Base-by-base conservation (phyloP, 2,888 invertebrate species). In the Molorchus minor region DNA sequence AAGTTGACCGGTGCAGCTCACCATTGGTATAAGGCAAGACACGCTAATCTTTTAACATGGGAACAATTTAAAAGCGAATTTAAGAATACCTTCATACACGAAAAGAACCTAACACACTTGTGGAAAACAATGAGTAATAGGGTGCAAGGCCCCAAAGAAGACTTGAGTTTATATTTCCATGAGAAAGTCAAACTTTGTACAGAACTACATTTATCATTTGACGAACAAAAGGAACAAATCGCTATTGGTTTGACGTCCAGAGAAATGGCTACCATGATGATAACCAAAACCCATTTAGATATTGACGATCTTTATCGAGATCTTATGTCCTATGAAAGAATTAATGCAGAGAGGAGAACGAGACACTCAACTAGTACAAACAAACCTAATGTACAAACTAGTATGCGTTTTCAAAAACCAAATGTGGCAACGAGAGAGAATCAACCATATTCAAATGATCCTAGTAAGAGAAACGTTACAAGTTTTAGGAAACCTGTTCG, bases 171-270 rank as follows among this genome's bases (percentile, higher is more conserved):
- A 12, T 51, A 51, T 25, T 51, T 51, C n/a, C 51, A 38, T 13
- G 29, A 21, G 21, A 51, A 51, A 20, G 51, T 38, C 12, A 25
- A 36, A 12, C 25, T 51, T 4, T 40, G 51, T 40, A 20, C 19
- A 12, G 8, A 19, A 1, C 21, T 51, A 2, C 19, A 51, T 13
- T 21, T 51, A 8, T 5, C 15, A 2, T 38, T 25, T 8, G 40
- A 51, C 12, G 51, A 40, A 51, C 19, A 38, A 10, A 51, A 51
- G 19, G 25, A 51, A n/a, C 40, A 51, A 35, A 19, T 51, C 13
- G 25, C 21, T 3, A 12, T 51, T 12, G 51, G 51, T 2, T 25
- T 51, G 8, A 8, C 16, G 36, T 51, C 40, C 36, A 40, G 40
- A 21, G 40, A 40, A 12, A 21, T 51, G 10, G 40, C 7, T 13